Percentiles rank a stretch among this genome's conserved stretches.
Evolutionary conservation across 2,113 vertebrate genomes (phyloP).

Genomic region (Misgurnus mizolepis): DNA sequence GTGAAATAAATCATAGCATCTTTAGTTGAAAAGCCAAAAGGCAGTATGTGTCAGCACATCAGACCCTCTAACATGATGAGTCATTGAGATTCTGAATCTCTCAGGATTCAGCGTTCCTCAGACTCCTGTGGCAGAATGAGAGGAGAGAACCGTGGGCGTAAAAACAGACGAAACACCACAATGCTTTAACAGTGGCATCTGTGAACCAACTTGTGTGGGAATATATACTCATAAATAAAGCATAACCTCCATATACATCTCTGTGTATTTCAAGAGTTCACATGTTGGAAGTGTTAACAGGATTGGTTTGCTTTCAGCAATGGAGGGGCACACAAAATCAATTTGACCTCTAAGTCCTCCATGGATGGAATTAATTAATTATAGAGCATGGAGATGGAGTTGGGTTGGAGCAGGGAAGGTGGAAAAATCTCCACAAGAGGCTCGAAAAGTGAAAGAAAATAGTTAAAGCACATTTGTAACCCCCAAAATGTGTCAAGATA

Average conservation of each 20-base stretch:
- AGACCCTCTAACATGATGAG: conserved; percentile 18
- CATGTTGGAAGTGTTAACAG: no score
- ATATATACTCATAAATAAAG: background rate
- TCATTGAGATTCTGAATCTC: conserved; percentile 24
- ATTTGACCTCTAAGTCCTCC: no score
- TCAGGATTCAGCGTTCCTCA: conserved; percentile 4
- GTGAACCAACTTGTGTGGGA: conserved; percentile 15
- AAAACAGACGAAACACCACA: background rate
- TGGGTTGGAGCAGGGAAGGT: no score
- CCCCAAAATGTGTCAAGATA: no score
- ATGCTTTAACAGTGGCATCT: conserved; percentile 22
- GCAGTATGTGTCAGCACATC: conserved; percentile 6
- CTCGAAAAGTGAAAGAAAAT: no score
- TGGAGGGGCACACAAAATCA: no score
- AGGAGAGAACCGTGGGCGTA: conserved; percentile 31
- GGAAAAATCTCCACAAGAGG: no score
- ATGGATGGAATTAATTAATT: no score
- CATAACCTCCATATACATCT: background rate
- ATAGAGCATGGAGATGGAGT: no score
- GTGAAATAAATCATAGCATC: background rate
- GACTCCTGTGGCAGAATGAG: conserved; percentile 12
- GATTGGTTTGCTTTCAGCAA: no score
- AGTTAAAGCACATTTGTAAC: no score
- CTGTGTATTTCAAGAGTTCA: no score
- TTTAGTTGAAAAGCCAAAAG: background rate